Evolutionary conservation across 2,888 invertebrate genomes (phyloP), one percentile per base, ranked within the genome.

Genomic region (Busseola fusca): DNA sequence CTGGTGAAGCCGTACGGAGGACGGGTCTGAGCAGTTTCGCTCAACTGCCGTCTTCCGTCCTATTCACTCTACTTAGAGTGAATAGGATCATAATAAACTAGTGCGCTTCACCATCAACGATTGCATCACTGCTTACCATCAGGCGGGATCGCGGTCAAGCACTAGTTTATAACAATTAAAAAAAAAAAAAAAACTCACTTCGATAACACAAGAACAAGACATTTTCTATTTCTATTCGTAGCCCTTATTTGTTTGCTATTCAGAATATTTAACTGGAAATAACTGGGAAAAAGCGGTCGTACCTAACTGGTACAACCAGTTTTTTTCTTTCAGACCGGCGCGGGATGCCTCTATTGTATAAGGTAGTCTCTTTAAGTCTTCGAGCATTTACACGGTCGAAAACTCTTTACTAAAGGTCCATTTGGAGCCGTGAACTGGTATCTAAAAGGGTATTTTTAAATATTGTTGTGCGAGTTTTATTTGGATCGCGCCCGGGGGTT

Each of bases 151-250:
- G n/a, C n/a, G n/a, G n/a, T n/a, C n/a, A n/a, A n/a, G n/a, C n/a
- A n/a, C n/a, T n/a, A n/a, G n/a, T n/a, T n/a, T n/a, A n/a, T n/a
- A n/a, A n/a, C n/a, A n/a, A n/a, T n/a, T n/a, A n/a, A n/a, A n/a
- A n/a, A n/a, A n/a, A n/a, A n/a, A n/a, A n/a, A n/a, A n/a, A n/a
- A n/a, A 64, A 71, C 52, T 57, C 25, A 45, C 27, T 45, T 50
- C 48, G 9, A n/a, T 50, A 73, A 66, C 6, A 69, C 12, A 70
- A 70, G 27, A 58, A 72, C 45, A 64, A 68, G 34, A 57, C 14
- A 62, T 63, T 67, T 76, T 71, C 30, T 21, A 75, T 75, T 69
- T 72, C 68, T 73, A 75, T 80, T 78, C 78, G 70, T 70, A 68
- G 63, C 40, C 34, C 40, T 37, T 71, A 59, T 83, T 69, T 80